Evolutionary conservation across 2,113 vertebrate species (phyloP).

Genomic region (Climacteris rufus): DNA sequence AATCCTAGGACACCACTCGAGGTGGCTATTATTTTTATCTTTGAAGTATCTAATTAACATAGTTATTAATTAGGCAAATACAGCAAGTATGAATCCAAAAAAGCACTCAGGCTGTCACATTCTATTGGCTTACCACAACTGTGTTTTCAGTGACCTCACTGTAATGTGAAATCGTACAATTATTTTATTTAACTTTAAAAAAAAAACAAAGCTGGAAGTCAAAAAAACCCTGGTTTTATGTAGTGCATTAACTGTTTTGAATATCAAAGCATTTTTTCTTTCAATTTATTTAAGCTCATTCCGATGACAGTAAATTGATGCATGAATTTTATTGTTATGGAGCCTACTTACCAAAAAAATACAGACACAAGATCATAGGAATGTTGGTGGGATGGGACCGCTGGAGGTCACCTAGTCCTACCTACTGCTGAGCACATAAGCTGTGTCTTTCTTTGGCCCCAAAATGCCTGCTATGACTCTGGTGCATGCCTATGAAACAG

Average conservation of each 20-base stretch:
- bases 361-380: not conserved
- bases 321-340: not conserved
- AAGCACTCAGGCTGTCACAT: not conserved
- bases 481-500: fast-evolving
- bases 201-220: not conserved
- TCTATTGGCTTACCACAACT: not conserved
- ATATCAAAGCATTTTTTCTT: not conserved
- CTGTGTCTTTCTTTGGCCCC: not conserved
- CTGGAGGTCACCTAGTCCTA: not conserved
- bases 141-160: not conserved
- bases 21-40: not conserved
- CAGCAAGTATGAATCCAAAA: not conserved
- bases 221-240: not conserved
- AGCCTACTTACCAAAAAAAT: not conserved
- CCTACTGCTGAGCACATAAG: not conserved
- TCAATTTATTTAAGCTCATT: not conserved
- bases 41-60: not conserved
- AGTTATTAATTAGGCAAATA: not conserved
- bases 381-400: not conserved
- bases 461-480: not conserved
- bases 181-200: not conserved
- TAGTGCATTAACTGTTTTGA: not conserved
- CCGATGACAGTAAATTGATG: not conserved
- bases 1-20: not conserved
- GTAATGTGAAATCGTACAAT: not conserved